Percentiles rank a stretch among this genome's conserved stretches.
Conservation (phyloP, 2,888 invertebrate species). For the Ptychoptera contaminata region DNA sequence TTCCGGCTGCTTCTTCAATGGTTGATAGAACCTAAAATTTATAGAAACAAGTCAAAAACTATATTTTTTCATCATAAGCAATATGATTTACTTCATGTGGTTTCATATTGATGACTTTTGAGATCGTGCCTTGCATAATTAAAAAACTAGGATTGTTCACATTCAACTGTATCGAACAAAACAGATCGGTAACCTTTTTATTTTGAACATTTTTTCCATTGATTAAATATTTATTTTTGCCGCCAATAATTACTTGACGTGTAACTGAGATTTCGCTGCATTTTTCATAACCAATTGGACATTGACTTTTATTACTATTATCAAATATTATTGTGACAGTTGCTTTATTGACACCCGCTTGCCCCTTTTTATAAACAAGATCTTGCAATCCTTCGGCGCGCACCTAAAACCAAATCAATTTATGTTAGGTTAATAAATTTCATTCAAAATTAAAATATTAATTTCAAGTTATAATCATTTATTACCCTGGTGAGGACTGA, state of each 20-base stretch:
- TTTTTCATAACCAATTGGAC: constrained; percentile 84
- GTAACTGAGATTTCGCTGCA: constrained; percentile 84
- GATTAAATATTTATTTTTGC: constrained; percentile 84
- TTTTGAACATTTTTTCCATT: constrained; percentile 85
- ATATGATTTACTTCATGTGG: constrained; percentile 65
- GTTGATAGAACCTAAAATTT: constrained; percentile 65
- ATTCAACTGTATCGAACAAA: constrained; percentile 92
- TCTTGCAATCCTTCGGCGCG: constrained; percentile 83
- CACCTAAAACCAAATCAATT: constrained; percentile 42
- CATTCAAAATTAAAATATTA: too few species aligned
- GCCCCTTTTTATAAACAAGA: constrained; percentile 94
- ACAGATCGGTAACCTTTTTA: constrained; percentile 82
- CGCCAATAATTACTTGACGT: constrained; percentile 69
- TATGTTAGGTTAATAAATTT: neutral
- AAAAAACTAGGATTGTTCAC: constrained; percentile 99
- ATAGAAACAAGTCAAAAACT: neutral
- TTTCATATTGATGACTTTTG: constrained; percentile 98
- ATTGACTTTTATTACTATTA: constrained; percentile 62
- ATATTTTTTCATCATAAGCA: neutral
- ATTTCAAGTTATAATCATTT: too few species aligned
- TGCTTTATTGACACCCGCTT: constrained; percentile 89
- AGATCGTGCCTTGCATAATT: constrained; percentile 98
- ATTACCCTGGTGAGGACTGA: constrained; percentile 38
- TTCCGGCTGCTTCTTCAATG: constrained; percentile 98
- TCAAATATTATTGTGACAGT: constrained; percentile 93